Evolutionary conservation across 2,113 vertebrate species (phyloP).

Genomic region (Xerus inauris): DNA sequence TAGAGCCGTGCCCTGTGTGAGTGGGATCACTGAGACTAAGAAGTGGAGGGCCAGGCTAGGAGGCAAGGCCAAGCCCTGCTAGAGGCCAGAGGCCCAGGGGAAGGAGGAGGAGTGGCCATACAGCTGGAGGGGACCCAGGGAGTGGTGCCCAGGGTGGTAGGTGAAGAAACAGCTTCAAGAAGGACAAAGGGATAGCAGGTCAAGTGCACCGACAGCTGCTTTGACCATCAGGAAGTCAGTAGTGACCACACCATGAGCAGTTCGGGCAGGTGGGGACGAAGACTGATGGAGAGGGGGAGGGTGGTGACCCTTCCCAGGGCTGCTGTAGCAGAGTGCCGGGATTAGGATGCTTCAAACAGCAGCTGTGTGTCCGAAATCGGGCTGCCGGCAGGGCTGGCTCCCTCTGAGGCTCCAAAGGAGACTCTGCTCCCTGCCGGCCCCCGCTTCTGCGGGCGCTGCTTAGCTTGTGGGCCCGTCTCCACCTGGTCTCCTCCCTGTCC

Average conservation of each 20-base stretch:
- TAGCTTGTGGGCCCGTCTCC: fast-evolving
- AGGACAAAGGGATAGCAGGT: background rate
- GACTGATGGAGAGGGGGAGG: background rate
- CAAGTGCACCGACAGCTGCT: background rate
- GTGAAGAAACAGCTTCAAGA: background rate
- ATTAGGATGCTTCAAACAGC: background rate
- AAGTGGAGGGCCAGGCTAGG: no score
- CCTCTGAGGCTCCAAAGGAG: background rate
- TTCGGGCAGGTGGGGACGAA: background rate
- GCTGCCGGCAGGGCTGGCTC: no score
- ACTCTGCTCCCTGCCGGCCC: background rate
- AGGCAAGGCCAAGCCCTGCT: background rate
- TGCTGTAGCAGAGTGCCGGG: background rate
- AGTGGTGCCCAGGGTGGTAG: background rate
- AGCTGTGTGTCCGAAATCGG: background rate
- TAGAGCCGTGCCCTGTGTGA: background rate
- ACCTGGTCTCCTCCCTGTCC: background rate
- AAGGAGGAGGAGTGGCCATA: background rate
- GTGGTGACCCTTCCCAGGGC: background rate
- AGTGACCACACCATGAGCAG: background rate
- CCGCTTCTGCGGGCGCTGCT: background rate
- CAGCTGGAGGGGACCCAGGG: background rate
- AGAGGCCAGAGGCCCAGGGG: background rate
- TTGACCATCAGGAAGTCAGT: fast-evolving
- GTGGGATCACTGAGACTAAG: background rate